Evolutionary conservation across 2,888 invertebrate genomes (phyloP), one percentile per base, ranked within the genome.

Genomic region (Drosophila mercatorum): DNA sequence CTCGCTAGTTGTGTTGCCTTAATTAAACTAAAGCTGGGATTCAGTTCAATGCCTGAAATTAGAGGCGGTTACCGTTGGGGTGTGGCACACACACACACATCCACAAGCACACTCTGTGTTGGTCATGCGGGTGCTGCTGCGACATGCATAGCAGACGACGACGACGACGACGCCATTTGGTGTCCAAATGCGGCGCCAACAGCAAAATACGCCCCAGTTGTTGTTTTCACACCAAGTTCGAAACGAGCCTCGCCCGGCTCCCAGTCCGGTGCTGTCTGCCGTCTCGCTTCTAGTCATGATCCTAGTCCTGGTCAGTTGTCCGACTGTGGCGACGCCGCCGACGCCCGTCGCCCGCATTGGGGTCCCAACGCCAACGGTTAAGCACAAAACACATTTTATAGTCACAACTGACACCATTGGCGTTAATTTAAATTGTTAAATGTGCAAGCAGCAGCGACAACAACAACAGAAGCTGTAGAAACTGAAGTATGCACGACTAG

Each of bases 361-460:
- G 70, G 65, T 1, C 68, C 82, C 82, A 78, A 80, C 66, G 22
- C 51, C 51, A 36, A 34, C 34, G 51, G 80, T 87, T 87, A 80
- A 84, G 80, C 88, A 80, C 80, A 81, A 78, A 87, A 87, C 75
- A 89, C 83, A 85, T 88, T 87, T 83, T 81, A 83, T 80, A 86
- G 90, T 78, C 81, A 78, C 89, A 89, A 90, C 90, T 89, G 90
- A 91, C 91, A 90, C 91, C 90, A 89, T 80, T 85, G 91, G 91
- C 90, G 91, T 91, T 91, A 91, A 91, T 91, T 91, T 91, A 89
- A 91, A 91, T 90, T 91, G 88, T 88, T 89, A 78, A 89, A 88
- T 86, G 87, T 87, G 77, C 73, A 72, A 67, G 78, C 70, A 66
- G 59, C 78, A 80, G 28, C 53, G 59, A 28, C 51, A 64, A 31